Evolutionary conservation across 2,888 invertebrate genomes (phyloP).

Genomic region (Lobophora halterata): DNA sequence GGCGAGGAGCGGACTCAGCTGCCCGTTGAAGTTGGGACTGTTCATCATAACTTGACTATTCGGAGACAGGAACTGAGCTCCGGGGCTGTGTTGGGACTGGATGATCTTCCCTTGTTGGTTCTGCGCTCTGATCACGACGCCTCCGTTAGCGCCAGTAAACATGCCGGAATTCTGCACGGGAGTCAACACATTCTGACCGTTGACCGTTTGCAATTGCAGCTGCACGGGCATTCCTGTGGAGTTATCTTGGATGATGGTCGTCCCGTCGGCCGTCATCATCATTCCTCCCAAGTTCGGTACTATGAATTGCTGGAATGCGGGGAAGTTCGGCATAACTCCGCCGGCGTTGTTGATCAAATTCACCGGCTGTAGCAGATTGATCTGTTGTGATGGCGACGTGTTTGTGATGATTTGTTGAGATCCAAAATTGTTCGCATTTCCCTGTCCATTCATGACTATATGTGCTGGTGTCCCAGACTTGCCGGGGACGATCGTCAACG

Average conservation of each 20-base stretch:
- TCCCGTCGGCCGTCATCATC: slow-evolving; percentile 91
- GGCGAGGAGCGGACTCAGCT: slow-evolving; percentile 88
- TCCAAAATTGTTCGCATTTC: slow-evolving; percentile 80
- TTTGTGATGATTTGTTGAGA: slow-evolving; percentile 85
- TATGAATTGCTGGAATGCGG: slow-evolving; percentile 90
- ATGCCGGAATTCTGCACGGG: slow-evolving; percentile 85
- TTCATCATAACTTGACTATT: slow-evolving; percentile 89
- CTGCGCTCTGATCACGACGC: slow-evolving; percentile 90
- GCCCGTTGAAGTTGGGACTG: slow-evolving; percentile 86
- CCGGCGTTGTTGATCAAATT: slow-evolving; percentile 87
- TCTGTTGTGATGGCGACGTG: slow-evolving; percentile 81
- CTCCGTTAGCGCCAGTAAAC: slow-evolving; percentile 85
- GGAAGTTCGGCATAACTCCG: slow-evolving; percentile 87
- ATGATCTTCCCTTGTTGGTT: slow-evolving; percentile 86
- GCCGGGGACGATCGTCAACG: slow-evolving; percentile 88
- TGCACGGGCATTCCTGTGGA: slow-evolving; percentile 85
- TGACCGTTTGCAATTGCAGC: slow-evolving; percentile 89
- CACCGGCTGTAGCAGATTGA: slow-evolving; percentile 89
- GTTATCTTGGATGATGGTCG: slow-evolving; percentile 87
- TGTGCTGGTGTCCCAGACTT: slow-evolving; percentile 87
- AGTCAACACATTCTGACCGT: slow-evolving; percentile 87
- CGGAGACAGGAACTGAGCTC: slow-evolving; percentile 87
- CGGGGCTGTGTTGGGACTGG: slow-evolving; percentile 84
- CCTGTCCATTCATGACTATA: slow-evolving; percentile 88
- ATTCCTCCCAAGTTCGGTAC: slow-evolving; percentile 90